A percentile compares a stretch with the other conserved stretches of the same genome.
These are phyloP conservation scores for Cylloceria caligata DNA, from an alignment of 2,888 invertebrate genomes.

Conservation along the genomic window DNA sequence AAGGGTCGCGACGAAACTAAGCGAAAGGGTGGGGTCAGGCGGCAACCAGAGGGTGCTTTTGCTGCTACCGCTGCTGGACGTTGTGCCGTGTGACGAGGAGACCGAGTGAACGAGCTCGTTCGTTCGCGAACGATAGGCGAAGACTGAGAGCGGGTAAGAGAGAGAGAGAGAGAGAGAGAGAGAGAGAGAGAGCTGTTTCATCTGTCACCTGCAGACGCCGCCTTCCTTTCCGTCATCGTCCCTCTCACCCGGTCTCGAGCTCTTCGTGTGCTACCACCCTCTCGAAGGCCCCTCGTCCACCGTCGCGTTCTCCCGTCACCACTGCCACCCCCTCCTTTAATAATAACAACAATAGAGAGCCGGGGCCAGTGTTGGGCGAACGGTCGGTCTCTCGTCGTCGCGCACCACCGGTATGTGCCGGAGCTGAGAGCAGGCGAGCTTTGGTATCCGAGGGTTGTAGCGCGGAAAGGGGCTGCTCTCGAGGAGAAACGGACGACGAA, in stretches of 20 bases:
- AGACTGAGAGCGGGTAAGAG: slow-evolving; percentile 46
- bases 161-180: slow-evolving; percentile 39
- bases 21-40: slow-evolving; percentile 59
- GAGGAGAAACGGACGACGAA: slow-evolving; percentile 61
- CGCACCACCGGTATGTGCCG: slow-evolving; percentile 69
- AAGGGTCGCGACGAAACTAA: slow-evolving; percentile 69
- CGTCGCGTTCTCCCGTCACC: slow-evolving; percentile 61
- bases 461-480: slow-evolving; percentile 57
- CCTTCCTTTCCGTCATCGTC: slow-evolving; percentile 85
- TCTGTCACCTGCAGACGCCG: slow-evolving; percentile 85
- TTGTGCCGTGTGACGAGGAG: slow-evolving; percentile 64
- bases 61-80: slow-evolving; percentile 58
- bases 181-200: slow-evolving; percentile 80
- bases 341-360: slow-evolving; percentile 84
- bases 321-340: slow-evolving; percentile 78
- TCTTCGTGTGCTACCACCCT: slow-evolving; percentile 57
- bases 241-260: slow-evolving; percentile 76
- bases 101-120: slow-evolving; percentile 63
- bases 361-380: slow-evolving; percentile 71
- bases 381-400: slow-evolving; percentile 73
- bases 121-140: slow-evolving; percentile 58
- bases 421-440: slow-evolving; percentile 61
- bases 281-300: slow-evolving; percentile 61
- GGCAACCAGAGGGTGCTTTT: slow-evolving; percentile 59
- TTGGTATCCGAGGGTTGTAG: slow-evolving; percentile 43